Percentiles rank a stretch among this genome's conserved stretches.
These are phyloP conservation scores for Thamnophis elegans DNA, from an alignment of 2,797 vertebrate species.

Conservation along the genomic window DNA sequence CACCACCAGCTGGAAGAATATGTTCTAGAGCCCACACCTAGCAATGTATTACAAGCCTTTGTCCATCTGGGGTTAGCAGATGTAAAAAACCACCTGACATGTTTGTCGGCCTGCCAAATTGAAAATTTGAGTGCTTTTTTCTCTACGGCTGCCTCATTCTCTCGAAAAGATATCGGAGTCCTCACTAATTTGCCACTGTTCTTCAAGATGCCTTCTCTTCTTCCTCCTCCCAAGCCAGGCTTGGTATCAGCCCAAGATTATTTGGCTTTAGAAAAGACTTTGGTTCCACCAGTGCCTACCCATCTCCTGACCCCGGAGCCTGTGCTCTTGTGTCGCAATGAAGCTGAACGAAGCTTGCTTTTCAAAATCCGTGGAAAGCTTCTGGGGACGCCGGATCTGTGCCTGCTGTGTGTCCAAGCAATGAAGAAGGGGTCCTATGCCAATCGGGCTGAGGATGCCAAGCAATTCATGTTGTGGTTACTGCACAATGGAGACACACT, in stretches of 20 bases:
- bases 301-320: slow-evolving; percentile 74
- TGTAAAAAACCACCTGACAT: slow-evolving; percentile 59
- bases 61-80: slow-evolving; percentile 59
- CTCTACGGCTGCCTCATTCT: slow-evolving; percentile 67
- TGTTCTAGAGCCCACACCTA: slow-evolving; percentile 75
- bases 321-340: slow-evolving; percentile 74
- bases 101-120: slow-evolving; percentile 40
- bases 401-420: slow-evolving; percentile 64
- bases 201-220: slow-evolving; percentile 66
- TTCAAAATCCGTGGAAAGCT: slow-evolving; percentile 66
- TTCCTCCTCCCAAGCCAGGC: slow-evolving; percentile 14
- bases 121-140: slow-evolving; percentile 73
- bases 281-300: slow-evolving; percentile 66
- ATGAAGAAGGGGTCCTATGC: slow-evolving; percentile 60
- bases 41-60: slow-evolving; percentile 71
- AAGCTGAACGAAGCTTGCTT: slow-evolving; percentile 75
- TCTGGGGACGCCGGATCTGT: slow-evolving; percentile 65
- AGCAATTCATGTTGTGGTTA: slow-evolving; percentile 80
- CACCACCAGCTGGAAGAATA: slow-evolving; percentile 75
- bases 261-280: slow-evolving; percentile 62
- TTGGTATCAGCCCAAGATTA: slow-evolving; percentile 62
- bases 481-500: slow-evolving; percentile 74
- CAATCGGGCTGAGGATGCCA: slow-evolving; percentile 41
- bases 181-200: slow-evolving; percentile 79
- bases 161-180: slow-evolving; percentile 59